Evolutionary conservation across 1,140 invertebrate genomes (phyloP).

Genomic region (Meloidogyne floridensis): DNA sequence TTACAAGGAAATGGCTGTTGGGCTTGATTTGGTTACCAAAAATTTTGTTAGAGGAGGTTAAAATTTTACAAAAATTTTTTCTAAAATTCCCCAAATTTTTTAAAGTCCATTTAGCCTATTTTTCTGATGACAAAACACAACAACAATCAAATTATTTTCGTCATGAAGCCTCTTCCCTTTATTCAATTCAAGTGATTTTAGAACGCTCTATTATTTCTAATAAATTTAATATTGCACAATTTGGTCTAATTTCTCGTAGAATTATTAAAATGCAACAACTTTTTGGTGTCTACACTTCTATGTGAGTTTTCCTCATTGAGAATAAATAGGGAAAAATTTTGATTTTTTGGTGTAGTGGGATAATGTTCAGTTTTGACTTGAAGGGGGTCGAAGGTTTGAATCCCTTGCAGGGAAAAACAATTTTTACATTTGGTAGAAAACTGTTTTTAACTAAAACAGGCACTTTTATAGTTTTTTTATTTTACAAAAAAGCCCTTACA

Average conservation of each 20-base stretch:
- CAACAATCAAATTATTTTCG: slow-evolving; percentile 4
- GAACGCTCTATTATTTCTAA: slow-evolving; percentile 30
- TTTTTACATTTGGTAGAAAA: neutral
- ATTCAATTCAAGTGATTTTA: slow-evolving; percentile 32
- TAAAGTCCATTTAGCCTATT: slow-evolving; percentile 17
- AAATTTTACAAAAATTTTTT: neutral
- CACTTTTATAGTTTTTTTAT: slow-evolving; percentile 10
- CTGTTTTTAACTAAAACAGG: neutral
- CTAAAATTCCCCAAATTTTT: neutral
- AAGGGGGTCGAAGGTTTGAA: neutral
- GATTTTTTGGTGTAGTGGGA: neutral
- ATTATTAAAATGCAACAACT: slow-evolving; percentile 24
- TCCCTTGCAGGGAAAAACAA: neutral
- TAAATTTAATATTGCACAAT: slow-evolving; percentile 15
- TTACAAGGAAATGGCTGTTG: neutral
- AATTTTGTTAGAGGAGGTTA: slow-evolving; percentile 18
- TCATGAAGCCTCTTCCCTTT: slow-evolving; percentile 34
- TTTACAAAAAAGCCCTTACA: slow-evolving; percentile 27
- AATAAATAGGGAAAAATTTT: neutral
- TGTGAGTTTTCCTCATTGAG: slow-evolving; percentile 13
- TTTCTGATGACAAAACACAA: slow-evolving; percentile 1
- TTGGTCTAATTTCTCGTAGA: slow-evolving; percentile 22
- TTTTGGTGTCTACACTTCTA: slow-evolving; percentile 28
- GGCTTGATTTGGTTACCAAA: slow-evolving; percentile 14
- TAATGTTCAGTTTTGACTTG: neutral